A percentile compares a stretch with the other conserved stretches of the same genome.
Evolutionary conservation across 2,888 invertebrate species (phyloP).

Genomic region (Eristalis intricaria): DNA sequence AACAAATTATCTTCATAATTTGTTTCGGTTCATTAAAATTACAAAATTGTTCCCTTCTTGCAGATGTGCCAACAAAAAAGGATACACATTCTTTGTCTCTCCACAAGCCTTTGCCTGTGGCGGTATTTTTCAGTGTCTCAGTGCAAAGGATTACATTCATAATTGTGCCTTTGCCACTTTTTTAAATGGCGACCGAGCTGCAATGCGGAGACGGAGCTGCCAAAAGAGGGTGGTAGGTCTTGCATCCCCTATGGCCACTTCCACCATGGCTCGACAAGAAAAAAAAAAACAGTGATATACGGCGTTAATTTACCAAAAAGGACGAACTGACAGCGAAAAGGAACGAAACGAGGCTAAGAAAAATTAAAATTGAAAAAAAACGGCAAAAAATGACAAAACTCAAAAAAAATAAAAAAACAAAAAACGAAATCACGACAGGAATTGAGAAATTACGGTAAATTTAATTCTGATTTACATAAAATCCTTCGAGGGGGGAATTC

Average conservation of each 20-base stretch:
- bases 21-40: constrained; percentile 79
- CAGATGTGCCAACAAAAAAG: constrained; percentile 33
- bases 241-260: background rate
- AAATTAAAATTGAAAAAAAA: background rate
- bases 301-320: constrained; percentile 38
- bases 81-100: background rate
- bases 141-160: constrained; percentile 66
- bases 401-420: background rate
- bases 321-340: background rate
- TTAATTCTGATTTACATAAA: constrained; percentile 62
- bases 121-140: background rate
- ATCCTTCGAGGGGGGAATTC: background rate
- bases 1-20: constrained; percentile 79
- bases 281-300: constrained; percentile 43
- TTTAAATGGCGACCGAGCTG: background rate
- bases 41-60: constrained; percentile 73
- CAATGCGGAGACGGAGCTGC: background rate
- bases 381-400: background rate
- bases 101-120: background rate
- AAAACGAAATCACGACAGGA: constrained; percentile 35
- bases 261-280: background rate
- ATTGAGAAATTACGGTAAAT: constrained; percentile 56
- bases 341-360: background rate
- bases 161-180: constrained; percentile 58
- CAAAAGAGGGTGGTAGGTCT: background rate